These are phyloP conservation scores for Ageneiosus marmoratus DNA, from an alignment of 2,113 vertebrate species.

Conservation along the genomic window DNA sequence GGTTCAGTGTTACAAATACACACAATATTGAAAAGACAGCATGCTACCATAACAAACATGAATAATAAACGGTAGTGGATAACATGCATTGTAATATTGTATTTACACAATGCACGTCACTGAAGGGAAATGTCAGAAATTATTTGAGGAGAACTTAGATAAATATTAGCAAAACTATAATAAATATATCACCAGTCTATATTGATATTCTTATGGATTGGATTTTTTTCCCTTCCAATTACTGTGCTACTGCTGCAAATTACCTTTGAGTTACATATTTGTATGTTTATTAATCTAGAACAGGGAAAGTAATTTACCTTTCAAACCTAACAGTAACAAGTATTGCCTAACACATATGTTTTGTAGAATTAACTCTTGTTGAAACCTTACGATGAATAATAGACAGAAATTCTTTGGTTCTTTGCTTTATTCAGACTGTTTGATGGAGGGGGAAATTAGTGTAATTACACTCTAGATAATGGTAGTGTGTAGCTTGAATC, in stretches of 20 bases:
- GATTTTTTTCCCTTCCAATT: not conserved
- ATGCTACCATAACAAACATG: not conserved
- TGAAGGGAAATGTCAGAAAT: too few species aligned
- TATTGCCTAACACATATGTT: not conserved
- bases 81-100: not conserved
- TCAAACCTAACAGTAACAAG: not conserved
- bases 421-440: not conserved
- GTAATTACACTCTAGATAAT: not conserved
- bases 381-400: not conserved
- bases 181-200: not conserved
- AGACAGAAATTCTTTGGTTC: not conserved
- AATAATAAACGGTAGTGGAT: not conserved
- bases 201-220: not conserved
- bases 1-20: slow-evolving; percentile 21
- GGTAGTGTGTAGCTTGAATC: not conserved
- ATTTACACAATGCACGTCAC: not conserved
- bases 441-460: not conserved
- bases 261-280: not conserved
- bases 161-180: not conserved
- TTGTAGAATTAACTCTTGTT: not conserved
- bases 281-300: not conserved
- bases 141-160: too few species aligned
- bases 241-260: not conserved
- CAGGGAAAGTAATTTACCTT: not conserved
- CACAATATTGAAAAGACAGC: not conserved